Percentiles rank a stretch among this genome's conserved stretches.
phyloP scores from a whole-genome alignment of 2,797 vertebrate genomes.

The Alectoris magna region DNA sequence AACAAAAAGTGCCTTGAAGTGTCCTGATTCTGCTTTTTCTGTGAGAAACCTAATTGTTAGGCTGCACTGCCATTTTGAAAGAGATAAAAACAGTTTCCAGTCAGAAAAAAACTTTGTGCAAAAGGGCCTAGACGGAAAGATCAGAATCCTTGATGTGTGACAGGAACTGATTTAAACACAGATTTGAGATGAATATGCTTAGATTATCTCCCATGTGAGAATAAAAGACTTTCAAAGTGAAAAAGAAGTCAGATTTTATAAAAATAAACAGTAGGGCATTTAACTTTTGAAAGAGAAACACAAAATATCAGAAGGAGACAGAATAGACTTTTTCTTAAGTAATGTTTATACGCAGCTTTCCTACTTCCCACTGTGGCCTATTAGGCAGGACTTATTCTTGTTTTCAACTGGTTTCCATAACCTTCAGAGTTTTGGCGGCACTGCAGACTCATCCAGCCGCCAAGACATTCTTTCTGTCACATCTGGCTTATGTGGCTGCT shows the following conservation, averaged over 20 bases:
- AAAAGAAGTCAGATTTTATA: neutral
- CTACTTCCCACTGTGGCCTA: neutral
- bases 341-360: neutral
- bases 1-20: neutral
- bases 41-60: neutral
- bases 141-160: neutral
- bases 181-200: neutral
- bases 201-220: neutral
- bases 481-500: neutral
- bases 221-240: neutral
- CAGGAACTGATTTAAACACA: neutral
- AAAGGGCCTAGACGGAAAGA: neutral
- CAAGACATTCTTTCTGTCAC: neutral
- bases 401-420: neutral
- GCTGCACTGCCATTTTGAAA: neutral
- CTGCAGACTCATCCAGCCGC: neutral
- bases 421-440: neutral
- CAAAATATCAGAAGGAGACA: neutral
- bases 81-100: neutral
- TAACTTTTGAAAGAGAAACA: neutral
- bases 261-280: neutral
- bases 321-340: neutral
- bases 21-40: neutral
- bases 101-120: neutral
- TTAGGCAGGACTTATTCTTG: neutral